Evolutionary conservation across 2,113 vertebrate species (phyloP).

Genomic region (Pedetes capensis): DNA sequence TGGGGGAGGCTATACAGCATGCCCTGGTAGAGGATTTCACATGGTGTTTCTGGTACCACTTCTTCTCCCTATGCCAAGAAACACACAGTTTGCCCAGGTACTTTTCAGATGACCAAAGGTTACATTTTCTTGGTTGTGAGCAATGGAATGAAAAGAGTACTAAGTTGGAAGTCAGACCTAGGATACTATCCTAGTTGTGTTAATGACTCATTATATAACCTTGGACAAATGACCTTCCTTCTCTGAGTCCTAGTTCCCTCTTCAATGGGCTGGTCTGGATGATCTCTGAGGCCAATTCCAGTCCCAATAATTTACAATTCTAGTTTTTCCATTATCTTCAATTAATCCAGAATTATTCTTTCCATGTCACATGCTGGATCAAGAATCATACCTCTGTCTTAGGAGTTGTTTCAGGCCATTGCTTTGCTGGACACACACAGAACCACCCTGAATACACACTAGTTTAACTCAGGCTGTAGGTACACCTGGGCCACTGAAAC

Average conservation of each 20-base stretch:
- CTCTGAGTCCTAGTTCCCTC: slow-evolving; percentile 23
- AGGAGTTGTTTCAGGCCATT: not conserved
- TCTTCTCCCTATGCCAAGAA: slow-evolving; percentile 90
- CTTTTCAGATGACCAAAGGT: not conserved
- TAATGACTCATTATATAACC: not conserved
- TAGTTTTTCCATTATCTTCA: not conserved
- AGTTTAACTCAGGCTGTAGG: not conserved
- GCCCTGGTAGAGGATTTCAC: slow-evolving; percentile 92
- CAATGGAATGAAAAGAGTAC: not conserved
- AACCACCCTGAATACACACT: not conserved
- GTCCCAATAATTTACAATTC: not conserved
- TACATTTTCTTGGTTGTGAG: not conserved
- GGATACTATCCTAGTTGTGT: not conserved
- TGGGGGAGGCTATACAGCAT: slow-evolving; percentile 96
- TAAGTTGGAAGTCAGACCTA: not conserved
- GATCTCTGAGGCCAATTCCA: not conserved
- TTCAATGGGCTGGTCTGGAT: not conserved
- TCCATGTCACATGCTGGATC: not conserved
- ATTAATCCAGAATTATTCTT: slow-evolving; percentile 1
- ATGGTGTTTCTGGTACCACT: slow-evolving; percentile 92
- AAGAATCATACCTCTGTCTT: not conserved
- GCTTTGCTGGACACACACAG: not conserved
- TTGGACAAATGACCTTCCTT: not conserved
- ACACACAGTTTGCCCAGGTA: slow-evolving; percentile 5
- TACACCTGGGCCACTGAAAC: not conserved